Conservation (phyloP, 1,140 invertebrate species). For the Lepeophtheirus salmonis region DNA sequence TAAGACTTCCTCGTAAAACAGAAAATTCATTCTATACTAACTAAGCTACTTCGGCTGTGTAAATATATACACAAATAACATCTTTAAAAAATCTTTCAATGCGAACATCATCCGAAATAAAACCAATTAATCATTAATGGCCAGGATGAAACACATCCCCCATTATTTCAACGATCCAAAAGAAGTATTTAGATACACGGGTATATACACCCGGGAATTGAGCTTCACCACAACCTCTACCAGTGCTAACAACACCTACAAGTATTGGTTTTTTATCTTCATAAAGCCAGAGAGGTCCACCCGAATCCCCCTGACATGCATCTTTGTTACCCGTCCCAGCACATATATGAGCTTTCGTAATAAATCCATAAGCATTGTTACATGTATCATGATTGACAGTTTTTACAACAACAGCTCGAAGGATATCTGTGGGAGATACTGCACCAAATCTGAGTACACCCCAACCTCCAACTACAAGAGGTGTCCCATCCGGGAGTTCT, state of each 20-base stretch:
- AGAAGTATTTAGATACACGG: constrained; percentile 23
- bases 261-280: neutral
- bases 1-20: no score
- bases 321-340: constrained; percentile 28
- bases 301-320: constrained; percentile 28
- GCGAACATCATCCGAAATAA: no score
- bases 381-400: constrained; percentile 24
- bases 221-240: constrained; percentile 37
- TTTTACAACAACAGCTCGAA: constrained; percentile 30
- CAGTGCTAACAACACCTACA: constrained; percentile 28
- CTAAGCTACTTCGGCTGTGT: no score
- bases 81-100: no score
- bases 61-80: no score
- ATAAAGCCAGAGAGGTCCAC: constrained; percentile 23
- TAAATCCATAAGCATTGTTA: constrained; percentile 22
- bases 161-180: constrained; percentile 26
- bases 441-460: constrained; percentile 22
- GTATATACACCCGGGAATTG: constrained; percentile 32
- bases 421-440: constrained; percentile 19
- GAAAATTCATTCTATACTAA: no score
- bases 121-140: neutral
- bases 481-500: constrained; percentile 11
- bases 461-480: constrained; percentile 23
- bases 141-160: neutral
- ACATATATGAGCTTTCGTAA: constrained; percentile 23